Evolutionary conservation across 2,888 invertebrate genomes (phyloP).

Genomic region (Drosophila imparisetae): DNA sequence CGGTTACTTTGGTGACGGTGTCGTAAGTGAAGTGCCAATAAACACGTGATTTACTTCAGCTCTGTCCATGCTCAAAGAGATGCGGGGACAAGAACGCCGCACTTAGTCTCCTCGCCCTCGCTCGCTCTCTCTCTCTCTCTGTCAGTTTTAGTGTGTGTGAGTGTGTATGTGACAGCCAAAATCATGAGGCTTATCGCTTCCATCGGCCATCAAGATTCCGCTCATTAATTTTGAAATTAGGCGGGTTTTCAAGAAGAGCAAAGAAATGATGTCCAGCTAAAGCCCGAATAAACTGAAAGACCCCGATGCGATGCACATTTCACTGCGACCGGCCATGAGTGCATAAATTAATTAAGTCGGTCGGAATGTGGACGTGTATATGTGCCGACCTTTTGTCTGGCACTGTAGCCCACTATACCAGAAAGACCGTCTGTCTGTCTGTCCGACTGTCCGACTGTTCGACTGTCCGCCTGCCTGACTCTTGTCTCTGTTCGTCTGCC

Average conservation of each 20-base stretch:
- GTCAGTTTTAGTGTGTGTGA: slow-evolving; percentile 15
- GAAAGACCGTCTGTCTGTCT: slow-evolving; percentile 9
- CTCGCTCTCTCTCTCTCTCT: background rate
- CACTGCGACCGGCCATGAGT: slow-evolving; percentile 72
- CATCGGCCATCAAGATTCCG: slow-evolving; percentile 84
- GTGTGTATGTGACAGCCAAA: slow-evolving; percentile 70
- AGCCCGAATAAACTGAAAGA: slow-evolving; percentile 58
- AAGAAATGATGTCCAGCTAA: slow-evolving; percentile 73
- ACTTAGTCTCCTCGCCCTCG: slow-evolving; percentile 36
- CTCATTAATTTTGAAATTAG: slow-evolving; percentile 84
- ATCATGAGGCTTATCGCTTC: slow-evolving; percentile 80
- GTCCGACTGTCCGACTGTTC: background rate
- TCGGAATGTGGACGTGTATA: slow-evolving; percentile 75
- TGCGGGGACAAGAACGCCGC: slow-evolving; percentile 48
- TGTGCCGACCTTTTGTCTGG: slow-evolving; percentile 84
- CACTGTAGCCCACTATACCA: slow-evolving; percentile 63
- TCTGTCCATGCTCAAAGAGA: slow-evolving; percentile 45
- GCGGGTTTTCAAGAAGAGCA: slow-evolving; percentile 79
- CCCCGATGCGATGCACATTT: slow-evolving; percentile 56
- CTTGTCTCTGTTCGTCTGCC: slow-evolving; percentile 28
- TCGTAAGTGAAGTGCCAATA: slow-evolving; percentile 82
- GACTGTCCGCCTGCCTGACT: slow-evolving; percentile 17
- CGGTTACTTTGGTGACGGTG: slow-evolving; percentile 69
- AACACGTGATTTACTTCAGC: slow-evolving; percentile 83
- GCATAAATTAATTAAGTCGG: slow-evolving; percentile 84